These are phyloP conservation scores for Drosophila parvula DNA, from an alignment of 1,140 invertebrate genomes.

Conservation along the genomic window DNA sequence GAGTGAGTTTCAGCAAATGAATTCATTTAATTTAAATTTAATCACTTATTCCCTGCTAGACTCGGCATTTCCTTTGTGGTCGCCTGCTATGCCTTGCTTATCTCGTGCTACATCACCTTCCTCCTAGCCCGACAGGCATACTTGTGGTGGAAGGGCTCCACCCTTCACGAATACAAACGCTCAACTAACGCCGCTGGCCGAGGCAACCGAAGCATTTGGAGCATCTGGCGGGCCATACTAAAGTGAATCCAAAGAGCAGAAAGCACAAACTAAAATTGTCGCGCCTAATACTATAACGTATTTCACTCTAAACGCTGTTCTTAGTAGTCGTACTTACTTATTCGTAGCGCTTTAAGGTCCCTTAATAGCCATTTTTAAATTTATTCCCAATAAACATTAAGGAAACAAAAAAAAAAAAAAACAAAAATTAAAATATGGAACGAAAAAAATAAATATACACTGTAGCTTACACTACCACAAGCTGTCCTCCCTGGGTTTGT, in stretches of 20 bases:
- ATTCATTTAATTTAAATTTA: background rate
- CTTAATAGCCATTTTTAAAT: conserved; percentile 30
- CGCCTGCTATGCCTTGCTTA: conserved; percentile 71
- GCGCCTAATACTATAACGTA: conserved; percentile 45
- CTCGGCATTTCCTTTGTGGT: conserved; percentile 74
- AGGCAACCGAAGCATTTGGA: conserved; percentile 63
- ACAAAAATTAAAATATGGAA: background rate
- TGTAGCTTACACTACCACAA: conserved; percentile 72
- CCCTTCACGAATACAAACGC: conserved; percentile 79
- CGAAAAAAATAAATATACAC: conserved; percentile 10
- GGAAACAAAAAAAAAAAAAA: conserved; percentile 9
- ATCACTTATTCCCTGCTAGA: conserved; percentile 24
- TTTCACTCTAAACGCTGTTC: conserved; percentile 37
- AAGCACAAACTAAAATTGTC: conserved; percentile 29
- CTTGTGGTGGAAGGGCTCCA: conserved; percentile 65
- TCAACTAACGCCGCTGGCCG: conserved; percentile 30
- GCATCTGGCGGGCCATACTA: conserved; percentile 67
- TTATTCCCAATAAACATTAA: conserved; percentile 33
- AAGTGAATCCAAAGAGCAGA: conserved; percentile 39
- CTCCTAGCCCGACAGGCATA: conserved; percentile 63
- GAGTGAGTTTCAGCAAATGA: conserved; percentile 60
- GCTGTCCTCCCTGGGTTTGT: conserved; percentile 84
- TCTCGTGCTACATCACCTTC: conserved; percentile 55
- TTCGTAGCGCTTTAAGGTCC: conserved; percentile 31
- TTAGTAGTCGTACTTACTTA: conserved; percentile 37